A percentile compares a stretch with the other conserved stretches of the same genome.
Evolutionary conservation across 2,113 vertebrate species (phyloP).

Genomic region (Mustela lutreola): DNA sequence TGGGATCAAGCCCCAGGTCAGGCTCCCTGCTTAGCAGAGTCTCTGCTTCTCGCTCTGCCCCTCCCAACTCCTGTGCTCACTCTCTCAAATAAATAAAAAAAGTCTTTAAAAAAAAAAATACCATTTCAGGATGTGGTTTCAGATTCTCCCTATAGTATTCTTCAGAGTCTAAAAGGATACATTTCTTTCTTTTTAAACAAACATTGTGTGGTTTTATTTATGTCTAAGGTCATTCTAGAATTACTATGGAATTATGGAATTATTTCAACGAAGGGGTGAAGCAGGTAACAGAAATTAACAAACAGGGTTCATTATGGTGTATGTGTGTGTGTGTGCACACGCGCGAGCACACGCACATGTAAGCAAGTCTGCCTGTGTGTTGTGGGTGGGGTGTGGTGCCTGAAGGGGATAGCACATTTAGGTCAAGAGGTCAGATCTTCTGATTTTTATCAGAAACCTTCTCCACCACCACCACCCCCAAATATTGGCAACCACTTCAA

Average conservation of each 20-base stretch:
- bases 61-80: background rate
- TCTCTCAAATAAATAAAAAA: background rate
- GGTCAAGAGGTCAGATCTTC: background rate
- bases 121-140: slow-evolving; percentile 48
- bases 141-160: slow-evolving; percentile 64
- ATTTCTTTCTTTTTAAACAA: slow-evolving; percentile 67
- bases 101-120: background rate
- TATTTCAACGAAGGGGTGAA: background rate
- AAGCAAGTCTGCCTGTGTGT: too few species aligned
- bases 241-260: slow-evolving; percentile 68
- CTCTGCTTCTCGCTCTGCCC: background rate
- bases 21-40: background rate
- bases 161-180: slow-evolving; percentile 71
- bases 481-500: background rate
- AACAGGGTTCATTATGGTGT: background rate
- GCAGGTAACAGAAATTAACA: background rate
- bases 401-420: background rate
- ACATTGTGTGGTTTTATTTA: slow-evolving; percentile 71
- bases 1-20: background rate
- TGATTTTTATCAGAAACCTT: slow-evolving; percentile 28
- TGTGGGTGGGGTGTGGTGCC: background rate
- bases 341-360: background rate
- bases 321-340: too few species aligned
- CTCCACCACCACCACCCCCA: background rate
- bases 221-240: slow-evolving; percentile 58